phyloP scores from a whole-genome alignment of 2,888 invertebrate genomes.

The Pyrocoelia pectoralis region DNA sequence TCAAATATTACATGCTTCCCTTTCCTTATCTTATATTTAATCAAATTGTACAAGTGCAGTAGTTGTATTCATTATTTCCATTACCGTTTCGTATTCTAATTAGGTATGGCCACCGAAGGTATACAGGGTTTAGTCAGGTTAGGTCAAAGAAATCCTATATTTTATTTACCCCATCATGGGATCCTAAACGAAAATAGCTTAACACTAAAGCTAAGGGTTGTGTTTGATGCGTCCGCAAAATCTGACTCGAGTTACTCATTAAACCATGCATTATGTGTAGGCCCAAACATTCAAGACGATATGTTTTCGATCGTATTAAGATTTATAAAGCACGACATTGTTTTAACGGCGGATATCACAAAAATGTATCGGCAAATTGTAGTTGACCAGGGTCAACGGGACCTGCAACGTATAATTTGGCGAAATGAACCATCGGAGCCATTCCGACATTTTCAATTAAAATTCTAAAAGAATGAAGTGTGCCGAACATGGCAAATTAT shows the following conservation, averaged over 20 bases:
- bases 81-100: no score
- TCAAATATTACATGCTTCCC: no score
- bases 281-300: conserved; percentile 34
- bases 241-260: conserved; percentile 6
- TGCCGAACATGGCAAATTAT: no score
- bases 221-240: not conserved
- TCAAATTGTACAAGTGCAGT: no score
- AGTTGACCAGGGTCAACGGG: conserved; percentile 26
- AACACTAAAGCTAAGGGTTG: not conserved
- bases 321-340: conserved; percentile 32
- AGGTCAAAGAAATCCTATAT: no score
- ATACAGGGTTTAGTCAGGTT: no score
- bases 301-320: conserved; percentile 34
- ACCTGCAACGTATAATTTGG: conserved; percentile 39
- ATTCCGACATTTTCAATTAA: conserved; percentile 28
- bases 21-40: no score
- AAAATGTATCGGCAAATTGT: conserved; percentile 41
- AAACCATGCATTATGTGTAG: conserved; percentile 28
- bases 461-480: no score
- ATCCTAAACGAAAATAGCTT: conserved; percentile 12
- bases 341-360: conserved; percentile 33
- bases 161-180: conserved; percentile 26
- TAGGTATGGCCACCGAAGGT: no score
- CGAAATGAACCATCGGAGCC: conserved; percentile 20
- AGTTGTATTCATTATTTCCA: no score